Percentiles rank a stretch among this genome's conserved stretches.
These are phyloP conservation scores for Aphidius ervi DNA, from an alignment of 1,140 invertebrate genomes.

Conservation along the genomic window DNA sequence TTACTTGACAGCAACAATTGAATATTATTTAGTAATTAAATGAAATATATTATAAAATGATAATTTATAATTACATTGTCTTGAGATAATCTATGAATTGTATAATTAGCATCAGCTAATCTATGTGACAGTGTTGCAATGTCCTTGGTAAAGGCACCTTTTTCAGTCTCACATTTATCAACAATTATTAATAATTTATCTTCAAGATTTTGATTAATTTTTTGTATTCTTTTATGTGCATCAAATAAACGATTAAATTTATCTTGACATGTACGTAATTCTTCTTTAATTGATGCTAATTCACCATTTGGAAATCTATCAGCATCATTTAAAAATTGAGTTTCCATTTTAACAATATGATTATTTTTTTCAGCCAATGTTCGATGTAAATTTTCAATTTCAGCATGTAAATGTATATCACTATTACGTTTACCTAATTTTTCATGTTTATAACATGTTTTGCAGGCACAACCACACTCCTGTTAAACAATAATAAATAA, in stretches of 20 bases:
- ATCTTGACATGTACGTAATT: constrained; percentile 82
- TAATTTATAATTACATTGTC: constrained; percentile 75
- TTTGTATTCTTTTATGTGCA: constrained; percentile 89
- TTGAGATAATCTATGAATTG: constrained; percentile 80
- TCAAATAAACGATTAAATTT: constrained; percentile 87
- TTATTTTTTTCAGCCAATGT: constrained; percentile 73
- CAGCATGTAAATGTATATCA: constrained; percentile 74
- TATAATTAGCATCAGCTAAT: constrained; percentile 83
- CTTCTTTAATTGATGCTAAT: constrained; percentile 75
- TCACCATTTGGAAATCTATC: constrained; percentile 70
- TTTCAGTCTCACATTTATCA: constrained; percentile 89
- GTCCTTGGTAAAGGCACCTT: constrained; percentile 80
- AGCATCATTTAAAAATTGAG: constrained; percentile 76
- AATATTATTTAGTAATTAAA: too few species aligned
- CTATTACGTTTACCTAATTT: constrained; percentile 34
- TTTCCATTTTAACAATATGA: constrained; percentile 81
- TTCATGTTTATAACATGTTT: constrained; percentile 46
- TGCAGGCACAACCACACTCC: constrained; percentile 59
- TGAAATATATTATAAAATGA: too few species aligned
- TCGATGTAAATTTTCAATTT: constrained; percentile 83
- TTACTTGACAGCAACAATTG: too few species aligned
- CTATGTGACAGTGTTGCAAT: constrained; percentile 80
- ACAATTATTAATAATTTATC: constrained; percentile 91
- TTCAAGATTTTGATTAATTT: constrained; percentile 92
- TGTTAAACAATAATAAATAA: constrained; percentile 32